Conservation (phyloP, 2,113 vertebrate species). For the Tamias sibiricus region DNA sequence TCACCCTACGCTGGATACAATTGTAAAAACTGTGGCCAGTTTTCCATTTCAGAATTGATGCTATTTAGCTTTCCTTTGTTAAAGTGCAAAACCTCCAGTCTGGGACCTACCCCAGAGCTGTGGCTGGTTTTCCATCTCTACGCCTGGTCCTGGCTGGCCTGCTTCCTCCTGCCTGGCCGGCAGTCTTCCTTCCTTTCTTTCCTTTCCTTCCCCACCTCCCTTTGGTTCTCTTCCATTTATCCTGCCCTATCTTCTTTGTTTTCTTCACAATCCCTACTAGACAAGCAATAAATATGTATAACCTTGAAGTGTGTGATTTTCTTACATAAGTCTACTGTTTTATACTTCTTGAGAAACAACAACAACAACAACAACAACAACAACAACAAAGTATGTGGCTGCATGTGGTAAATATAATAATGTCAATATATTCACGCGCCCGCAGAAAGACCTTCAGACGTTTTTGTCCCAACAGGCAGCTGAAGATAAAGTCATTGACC, state of each 20-base stretch:
- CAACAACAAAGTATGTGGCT: background rate
- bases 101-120: no score
- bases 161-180: background rate
- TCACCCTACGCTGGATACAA: background rate
- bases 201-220: background rate
- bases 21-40: background rate
- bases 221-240: background rate
- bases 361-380: no score
- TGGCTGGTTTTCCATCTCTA: background rate
- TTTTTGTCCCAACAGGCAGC: background rate
- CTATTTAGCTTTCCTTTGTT: background rate
- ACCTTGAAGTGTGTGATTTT: slow-evolving; percentile 40
- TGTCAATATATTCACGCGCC: background rate
- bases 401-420: background rate
- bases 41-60: background rate
- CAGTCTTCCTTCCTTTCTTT: background rate
- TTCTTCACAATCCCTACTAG: background rate
- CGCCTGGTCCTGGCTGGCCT: accelerated
- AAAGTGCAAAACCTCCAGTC: background rate
- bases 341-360: background rate
- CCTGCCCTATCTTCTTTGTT: background rate
- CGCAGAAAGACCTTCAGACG: background rate
- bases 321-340: background rate
- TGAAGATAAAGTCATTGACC: background rate
- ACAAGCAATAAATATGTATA: slow-evolving; percentile 26